A percentile compares a stretch with the other conserved stretches of the same genome.
Evolutionary conservation across 2,888 invertebrate genomes (phyloP).

Genomic region (Oasisia sp.): DNA sequence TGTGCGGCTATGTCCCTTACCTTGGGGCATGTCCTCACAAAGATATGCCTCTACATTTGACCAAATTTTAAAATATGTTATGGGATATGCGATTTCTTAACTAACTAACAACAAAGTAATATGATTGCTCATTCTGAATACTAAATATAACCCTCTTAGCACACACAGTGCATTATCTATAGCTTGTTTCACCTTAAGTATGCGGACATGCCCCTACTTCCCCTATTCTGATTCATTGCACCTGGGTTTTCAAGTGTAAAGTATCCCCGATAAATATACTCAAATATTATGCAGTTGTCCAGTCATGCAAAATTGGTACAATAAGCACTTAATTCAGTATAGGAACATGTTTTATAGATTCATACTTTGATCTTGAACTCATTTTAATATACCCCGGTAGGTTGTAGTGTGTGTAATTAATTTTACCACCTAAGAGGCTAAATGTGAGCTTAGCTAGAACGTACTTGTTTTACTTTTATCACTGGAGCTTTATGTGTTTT

Average conservation of each 20-base stretch:
- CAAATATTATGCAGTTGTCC: not conserved
- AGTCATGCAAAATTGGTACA: not conserved
- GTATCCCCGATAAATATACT: not conserved
- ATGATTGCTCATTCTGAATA: too few relatives aligned
- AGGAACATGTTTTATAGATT: not conserved
- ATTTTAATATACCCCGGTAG: too few relatives aligned
- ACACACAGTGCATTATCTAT: too few relatives aligned
- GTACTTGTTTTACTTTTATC: not conserved
- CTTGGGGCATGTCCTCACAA: too few relatives aligned
- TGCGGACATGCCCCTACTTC: too few relatives aligned
- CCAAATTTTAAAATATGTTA: too few relatives aligned
- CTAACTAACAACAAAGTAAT: too few relatives aligned
- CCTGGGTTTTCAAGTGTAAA: not conserved
- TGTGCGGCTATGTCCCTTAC: too few relatives aligned
- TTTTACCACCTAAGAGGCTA: not conserved
- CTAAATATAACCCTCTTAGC: too few relatives aligned
- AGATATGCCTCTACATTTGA: too few relatives aligned
- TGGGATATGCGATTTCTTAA: too few relatives aligned
- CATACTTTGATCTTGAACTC: not conserved
- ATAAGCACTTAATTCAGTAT: not conserved
- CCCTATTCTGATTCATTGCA: not conserved
- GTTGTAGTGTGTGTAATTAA: not conserved
- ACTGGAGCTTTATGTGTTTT: not conserved
- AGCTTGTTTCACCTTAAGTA: too few relatives aligned
- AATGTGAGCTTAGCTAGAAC: not conserved